phyloP scores from a whole-genome alignment of 2,797 vertebrate genomes.

The Hyperoplus immaculatus region DNA sequence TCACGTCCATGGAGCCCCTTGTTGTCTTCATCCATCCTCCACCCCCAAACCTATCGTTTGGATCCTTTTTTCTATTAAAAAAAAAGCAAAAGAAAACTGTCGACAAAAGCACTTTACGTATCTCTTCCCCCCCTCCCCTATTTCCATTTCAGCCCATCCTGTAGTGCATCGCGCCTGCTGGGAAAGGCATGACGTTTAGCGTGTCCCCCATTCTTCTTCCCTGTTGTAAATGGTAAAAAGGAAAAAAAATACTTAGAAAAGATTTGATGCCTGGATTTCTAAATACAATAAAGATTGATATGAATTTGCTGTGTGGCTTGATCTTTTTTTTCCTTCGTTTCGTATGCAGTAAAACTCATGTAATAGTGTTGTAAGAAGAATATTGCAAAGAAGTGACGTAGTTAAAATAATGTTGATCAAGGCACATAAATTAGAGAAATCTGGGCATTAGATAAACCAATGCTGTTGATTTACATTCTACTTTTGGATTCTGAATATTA shows the following conservation, averaged over 20 bases:
- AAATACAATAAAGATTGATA: slow-evolving; percentile 92
- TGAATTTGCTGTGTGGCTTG: slow-evolving; percentile 77
- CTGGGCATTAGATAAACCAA: not conserved
- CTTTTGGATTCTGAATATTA: slow-evolving; percentile 1
- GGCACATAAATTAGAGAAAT: not conserved
- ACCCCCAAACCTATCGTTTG: slow-evolving; percentile 81
- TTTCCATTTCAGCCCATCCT: slow-evolving; percentile 82
- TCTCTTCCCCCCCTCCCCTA: slow-evolving; percentile 53
- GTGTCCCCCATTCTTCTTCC: slow-evolving; percentile 76
- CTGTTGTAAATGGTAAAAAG: slow-evolving; percentile 83
- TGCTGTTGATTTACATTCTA: not conserved
- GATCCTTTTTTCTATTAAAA: slow-evolving; percentile 87
- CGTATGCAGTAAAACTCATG: not conserved
- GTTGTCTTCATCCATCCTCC: slow-evolving; percentile 68
- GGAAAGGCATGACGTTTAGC: slow-evolving; percentile 83
- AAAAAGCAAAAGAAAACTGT: slow-evolving; percentile 79
- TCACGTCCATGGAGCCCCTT: slow-evolving; percentile 54
- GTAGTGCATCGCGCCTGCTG: slow-evolving; percentile 84
- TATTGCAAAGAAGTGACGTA: not conserved
- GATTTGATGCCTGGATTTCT: slow-evolving; percentile 89
- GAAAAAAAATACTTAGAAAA: slow-evolving; percentile 72
- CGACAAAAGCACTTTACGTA: slow-evolving; percentile 99
- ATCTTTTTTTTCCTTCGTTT: slow-evolving; percentile 17
- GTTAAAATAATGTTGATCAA: not conserved
- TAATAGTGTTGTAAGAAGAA: too few species aligned